Conservation (phyloP, 2,888 invertebrate species). For the Minunthozetes semirufus region DNA sequence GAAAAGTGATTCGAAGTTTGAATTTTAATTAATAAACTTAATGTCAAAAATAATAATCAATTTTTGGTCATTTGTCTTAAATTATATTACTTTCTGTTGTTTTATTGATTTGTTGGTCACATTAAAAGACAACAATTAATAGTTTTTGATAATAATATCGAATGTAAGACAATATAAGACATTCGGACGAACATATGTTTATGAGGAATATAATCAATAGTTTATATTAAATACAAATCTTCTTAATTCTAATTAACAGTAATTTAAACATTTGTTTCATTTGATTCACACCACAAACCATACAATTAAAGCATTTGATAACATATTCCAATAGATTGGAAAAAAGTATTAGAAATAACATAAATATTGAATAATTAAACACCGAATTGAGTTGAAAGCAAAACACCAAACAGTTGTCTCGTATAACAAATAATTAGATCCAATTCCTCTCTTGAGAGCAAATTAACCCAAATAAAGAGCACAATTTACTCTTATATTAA, state of each 20-base stretch:
- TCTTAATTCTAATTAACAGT: neutral
- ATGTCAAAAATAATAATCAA: constrained; percentile 10
- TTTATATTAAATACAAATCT: constrained; percentile 4
- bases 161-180: neutral
- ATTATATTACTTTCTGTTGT: neutral
- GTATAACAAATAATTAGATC: neutral
- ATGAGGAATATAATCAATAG: neutral
- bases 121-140: neutral
- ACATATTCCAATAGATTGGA: neutral
- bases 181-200: neutral
- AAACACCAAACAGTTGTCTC: neutral
- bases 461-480: too few relatives aligned
- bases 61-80: neutral
- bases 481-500: neutral
- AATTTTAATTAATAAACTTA: neutral
- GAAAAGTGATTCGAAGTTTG: neutral
- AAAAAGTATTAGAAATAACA: neutral
- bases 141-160: neutral
- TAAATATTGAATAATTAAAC: neutral
- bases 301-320: neutral
- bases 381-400: neutral
- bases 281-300: constrained; percentile 6
- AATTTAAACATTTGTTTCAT: neutral
- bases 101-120: neutral
- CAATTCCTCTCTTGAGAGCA: neutral